Conservation (phyloP, 2,888 invertebrate genomes). For the Tinea pellionella region DNA sequence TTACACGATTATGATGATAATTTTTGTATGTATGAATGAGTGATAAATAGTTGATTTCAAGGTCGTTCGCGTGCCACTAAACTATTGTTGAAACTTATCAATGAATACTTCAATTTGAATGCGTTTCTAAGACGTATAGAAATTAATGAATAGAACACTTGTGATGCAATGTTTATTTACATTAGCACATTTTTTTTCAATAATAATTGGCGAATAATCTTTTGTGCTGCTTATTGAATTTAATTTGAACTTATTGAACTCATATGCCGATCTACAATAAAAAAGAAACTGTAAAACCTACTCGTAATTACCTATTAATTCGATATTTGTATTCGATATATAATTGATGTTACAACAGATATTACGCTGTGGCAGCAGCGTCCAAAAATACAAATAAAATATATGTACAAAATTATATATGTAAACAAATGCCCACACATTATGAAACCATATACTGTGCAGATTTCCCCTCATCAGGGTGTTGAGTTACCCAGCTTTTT, state of each 20-base stretch:
- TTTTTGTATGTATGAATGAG: constrained; percentile 8
- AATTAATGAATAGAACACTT: constrained; percentile 2
- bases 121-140: constrained; percentile 2
- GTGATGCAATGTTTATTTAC: not conserved
- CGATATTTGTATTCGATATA: too few species aligned
- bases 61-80: constrained; percentile 10
- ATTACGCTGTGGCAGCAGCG: too few species aligned
- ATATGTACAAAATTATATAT: not conserved
- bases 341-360: too few species aligned
- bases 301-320: too few species aligned
- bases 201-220: not conserved
- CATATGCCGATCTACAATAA: too few species aligned
- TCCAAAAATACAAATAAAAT: not conserved
- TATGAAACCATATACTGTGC: not conserved
- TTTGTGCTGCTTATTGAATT: too few species aligned
- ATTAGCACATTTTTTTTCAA: not conserved
- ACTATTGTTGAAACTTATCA: constrained; percentile 4
- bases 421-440: not conserved
- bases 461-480: constrained; percentile 22
- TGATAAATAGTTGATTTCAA: constrained; percentile 13
- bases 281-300: too few species aligned
- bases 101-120: constrained; percentile 7
- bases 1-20: constrained; percentile 51
- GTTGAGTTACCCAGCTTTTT: constrained; percentile 43
- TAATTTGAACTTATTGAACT: too few species aligned